Percentiles rank a stretch among this genome's conserved stretches.
These are phyloP conservation scores for Phaedon cochleariae DNA, from an alignment of 2,888 invertebrate species.

Conservation along the genomic window DNA sequence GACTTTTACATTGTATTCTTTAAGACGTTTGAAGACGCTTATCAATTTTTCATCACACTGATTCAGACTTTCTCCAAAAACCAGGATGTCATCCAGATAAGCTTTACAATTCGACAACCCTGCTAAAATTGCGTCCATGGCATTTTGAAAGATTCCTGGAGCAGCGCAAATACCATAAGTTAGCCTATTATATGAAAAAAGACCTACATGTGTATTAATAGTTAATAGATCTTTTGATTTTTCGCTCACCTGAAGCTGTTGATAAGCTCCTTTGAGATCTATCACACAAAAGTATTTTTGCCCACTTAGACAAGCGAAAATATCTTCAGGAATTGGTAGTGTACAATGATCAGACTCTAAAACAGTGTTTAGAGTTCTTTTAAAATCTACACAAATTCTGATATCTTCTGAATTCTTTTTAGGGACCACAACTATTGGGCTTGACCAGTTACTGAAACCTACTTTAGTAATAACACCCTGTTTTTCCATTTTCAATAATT, in stretches of 20 bases:
- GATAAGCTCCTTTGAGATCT: conserved; percentile 47
- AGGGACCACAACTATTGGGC: conserved; percentile 50
- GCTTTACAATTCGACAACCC: conserved; percentile 29
- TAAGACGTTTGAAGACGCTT: conserved; percentile 1
- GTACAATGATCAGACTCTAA: conserved; percentile 48
- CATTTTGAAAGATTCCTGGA: conserved; percentile 41
- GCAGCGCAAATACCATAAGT: conserved; percentile 21
- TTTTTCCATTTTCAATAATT: conserved; percentile 33
- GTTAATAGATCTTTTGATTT: conserved; percentile 40
- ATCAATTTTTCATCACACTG: conserved; percentile 18
- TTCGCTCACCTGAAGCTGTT: conserved; percentile 43
- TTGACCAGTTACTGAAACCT: conserved; percentile 43
- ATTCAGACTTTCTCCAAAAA: conserved; percentile 13
- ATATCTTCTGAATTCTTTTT: conserved; percentile 42
- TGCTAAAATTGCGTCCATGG: conserved; percentile 13
- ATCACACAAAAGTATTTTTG: conserved; percentile 43
- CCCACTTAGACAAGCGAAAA: conserved; percentile 46
- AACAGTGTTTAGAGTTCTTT: conserved; percentile 44
- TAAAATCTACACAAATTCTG: conserved; percentile 52
- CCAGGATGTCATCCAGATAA: conserved; percentile 26
- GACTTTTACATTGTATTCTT: conserved; percentile 10
- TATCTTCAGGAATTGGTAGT: conserved; percentile 49
- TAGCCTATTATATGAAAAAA: conserved; percentile 2
- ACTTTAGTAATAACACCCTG: conserved; percentile 41
- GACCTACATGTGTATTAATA: conserved; percentile 34